phyloP scores from a whole-genome alignment of 1,140 invertebrate genomes.

The Lasaia peninsularis region DNA sequence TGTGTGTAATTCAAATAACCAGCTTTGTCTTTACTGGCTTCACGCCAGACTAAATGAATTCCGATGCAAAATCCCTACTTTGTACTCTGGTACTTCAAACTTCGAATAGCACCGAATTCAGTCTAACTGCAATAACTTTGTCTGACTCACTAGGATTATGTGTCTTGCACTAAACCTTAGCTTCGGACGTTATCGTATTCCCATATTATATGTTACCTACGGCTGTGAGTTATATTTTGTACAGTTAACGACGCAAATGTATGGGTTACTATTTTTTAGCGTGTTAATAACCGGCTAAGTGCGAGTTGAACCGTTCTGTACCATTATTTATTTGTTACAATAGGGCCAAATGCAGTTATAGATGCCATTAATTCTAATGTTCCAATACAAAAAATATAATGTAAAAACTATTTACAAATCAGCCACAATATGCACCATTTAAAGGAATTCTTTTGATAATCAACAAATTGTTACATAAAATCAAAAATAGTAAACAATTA shows the following conservation, averaged over 20 bases:
- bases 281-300: no score
- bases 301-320: no score
- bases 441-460: no score
- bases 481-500: no score
- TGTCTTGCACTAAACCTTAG: slow-evolving; percentile 23
- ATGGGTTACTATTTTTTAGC: no score
- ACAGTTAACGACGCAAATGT: background rate
- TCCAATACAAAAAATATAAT: no score
- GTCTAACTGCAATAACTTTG: slow-evolving; percentile 29
- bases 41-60: slow-evolving; percentile 31
- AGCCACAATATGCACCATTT: no score
- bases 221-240: background rate
- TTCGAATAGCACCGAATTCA: slow-evolving; percentile 19
- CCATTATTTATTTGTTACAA: no score
- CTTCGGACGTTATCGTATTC: background rate
- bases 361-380: no score
- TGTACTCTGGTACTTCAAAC: slow-evolving; percentile 27
- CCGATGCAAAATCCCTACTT: slow-evolving; percentile 29
- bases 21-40: slow-evolving; percentile 20
- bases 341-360: no score
- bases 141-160: slow-evolving; percentile 23
- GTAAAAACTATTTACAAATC: no score
- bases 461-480: no score
- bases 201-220: background rate
- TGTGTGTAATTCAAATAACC: slow-evolving; percentile 18